Conservation (phyloP, 2,888 invertebrate species). For the Stegophylla sp. region DNA sequence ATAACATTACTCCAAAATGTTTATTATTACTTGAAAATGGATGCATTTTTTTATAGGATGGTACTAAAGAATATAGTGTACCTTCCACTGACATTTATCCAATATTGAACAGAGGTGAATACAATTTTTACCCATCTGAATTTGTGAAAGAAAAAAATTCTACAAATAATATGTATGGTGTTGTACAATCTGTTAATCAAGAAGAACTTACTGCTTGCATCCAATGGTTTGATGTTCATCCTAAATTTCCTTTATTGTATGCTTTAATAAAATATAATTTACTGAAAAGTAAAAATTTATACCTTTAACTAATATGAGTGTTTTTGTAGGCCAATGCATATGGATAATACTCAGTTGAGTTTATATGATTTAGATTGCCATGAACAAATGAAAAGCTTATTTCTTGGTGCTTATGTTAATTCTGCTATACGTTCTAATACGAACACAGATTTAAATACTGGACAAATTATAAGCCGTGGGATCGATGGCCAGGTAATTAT, state of each 20-base stretch:
- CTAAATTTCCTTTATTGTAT: conserved; percentile 42
- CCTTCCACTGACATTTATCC: conserved; percentile 89
- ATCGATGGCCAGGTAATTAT: conserved; percentile 72
- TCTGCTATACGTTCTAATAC: conserved; percentile 79
- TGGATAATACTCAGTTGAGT: conserved; percentile 81
- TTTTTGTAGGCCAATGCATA: conserved; percentile 46
- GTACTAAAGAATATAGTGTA: conserved; percentile 83
- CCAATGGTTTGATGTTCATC: conserved; percentile 78
- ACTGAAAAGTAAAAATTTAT: no score
- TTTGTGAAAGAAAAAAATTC: conserved; percentile 83
- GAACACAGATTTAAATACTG: conserved; percentile 76
- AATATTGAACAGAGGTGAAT: conserved; percentile 92
- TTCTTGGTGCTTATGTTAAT: conserved; percentile 89
- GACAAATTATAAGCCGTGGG: conserved; percentile 88
- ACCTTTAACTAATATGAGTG: not conserved
- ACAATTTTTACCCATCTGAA: conserved; percentile 94
- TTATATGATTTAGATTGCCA: conserved; percentile 96
- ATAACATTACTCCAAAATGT: not conserved
- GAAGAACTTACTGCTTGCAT: conserved; percentile 83
- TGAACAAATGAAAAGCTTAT: no score
- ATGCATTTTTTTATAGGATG: conserved; percentile 69
- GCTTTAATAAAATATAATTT: not conserved
- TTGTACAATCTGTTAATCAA: conserved; percentile 89
- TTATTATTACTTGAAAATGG: not conserved
- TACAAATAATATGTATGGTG: conserved; percentile 75